Conservation (phyloP, 1,140 invertebrate genomes). For the Penaeus chinensis region DNA sequence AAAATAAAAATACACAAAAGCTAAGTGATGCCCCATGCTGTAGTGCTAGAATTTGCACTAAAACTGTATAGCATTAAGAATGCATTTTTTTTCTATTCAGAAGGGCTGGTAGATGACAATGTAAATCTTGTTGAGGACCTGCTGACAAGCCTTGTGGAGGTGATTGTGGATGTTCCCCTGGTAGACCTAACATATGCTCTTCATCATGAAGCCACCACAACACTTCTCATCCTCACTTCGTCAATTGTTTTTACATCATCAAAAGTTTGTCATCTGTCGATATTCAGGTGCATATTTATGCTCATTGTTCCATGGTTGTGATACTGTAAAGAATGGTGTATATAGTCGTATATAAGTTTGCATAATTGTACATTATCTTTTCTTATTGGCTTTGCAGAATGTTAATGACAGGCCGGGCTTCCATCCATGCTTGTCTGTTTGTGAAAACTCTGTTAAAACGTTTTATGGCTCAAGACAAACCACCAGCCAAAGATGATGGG, state of each 20-base stretch:
- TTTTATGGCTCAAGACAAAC: constrained; percentile 80
- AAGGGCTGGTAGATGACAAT: background rate
- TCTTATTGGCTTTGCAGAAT: constrained; percentile 69
- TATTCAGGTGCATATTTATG: constrained; percentile 41
- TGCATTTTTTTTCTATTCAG: background rate
- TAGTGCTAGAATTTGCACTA: no score
- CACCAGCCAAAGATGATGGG: constrained; percentile 75
- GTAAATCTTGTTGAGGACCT: constrained; percentile 48
- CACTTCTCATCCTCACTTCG: constrained; percentile 68
- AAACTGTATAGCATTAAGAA: no score
- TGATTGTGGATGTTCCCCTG: constrained; percentile 72
- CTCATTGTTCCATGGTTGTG: background rate
- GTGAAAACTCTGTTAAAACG: constrained; percentile 83
- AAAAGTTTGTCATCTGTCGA: constrained; percentile 30
- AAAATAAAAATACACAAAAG: no score
- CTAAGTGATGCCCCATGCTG: no score
- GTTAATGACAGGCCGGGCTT: constrained; percentile 79
- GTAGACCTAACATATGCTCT: constrained; percentile 69
- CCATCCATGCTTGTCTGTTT: constrained; percentile 79
- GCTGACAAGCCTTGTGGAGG: constrained; percentile 68
- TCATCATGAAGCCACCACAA: constrained; percentile 70
- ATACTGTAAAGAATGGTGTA: background rate
- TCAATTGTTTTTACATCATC: constrained; percentile 46
- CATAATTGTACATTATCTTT: constrained; percentile 65
- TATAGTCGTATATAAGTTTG: background rate